phyloP scores from a whole-genome alignment of 2,113 vertebrate genomes.

The Sylvia atricapilla region DNA sequence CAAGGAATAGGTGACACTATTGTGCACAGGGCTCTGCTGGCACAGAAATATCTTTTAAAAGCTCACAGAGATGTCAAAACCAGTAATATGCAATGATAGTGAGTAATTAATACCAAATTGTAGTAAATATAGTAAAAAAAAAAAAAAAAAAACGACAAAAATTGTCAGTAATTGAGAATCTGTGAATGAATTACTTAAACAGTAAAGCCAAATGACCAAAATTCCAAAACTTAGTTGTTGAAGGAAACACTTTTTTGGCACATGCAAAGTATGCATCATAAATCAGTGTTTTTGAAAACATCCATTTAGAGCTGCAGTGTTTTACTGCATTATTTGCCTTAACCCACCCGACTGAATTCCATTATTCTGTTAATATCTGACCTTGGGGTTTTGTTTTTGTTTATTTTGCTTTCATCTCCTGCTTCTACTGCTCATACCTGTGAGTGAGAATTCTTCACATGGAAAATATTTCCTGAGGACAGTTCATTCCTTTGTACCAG shows the following conservation, averaged over 20 bases:
- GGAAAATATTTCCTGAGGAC: not conserved
- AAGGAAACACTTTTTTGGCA: not conserved
- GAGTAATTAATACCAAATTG: not conserved
- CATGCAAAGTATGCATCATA: not conserved
- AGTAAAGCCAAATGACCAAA: not conserved
- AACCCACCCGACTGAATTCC: not conserved
- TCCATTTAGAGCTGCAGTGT: not conserved
- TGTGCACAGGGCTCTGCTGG: not conserved
- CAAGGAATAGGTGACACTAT: not conserved
- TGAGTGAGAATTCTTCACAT: not conserved
- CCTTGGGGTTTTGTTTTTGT: not conserved
- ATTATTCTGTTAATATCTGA: not conserved
- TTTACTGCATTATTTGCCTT: not conserved
- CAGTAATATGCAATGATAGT: not conserved
- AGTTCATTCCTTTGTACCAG: not conserved
- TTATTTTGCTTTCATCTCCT: slow-evolving; percentile 1
- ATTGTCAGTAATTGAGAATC: not conserved
- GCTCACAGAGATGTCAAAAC: not conserved
- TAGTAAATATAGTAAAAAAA: not conserved
- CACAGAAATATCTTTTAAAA: not conserved
- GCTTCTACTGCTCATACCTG: not conserved
- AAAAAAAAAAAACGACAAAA: not conserved
- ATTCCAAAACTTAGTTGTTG: not conserved
- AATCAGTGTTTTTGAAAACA: not conserved
- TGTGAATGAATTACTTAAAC: not conserved